Evolutionary conservation across 2,113 vertebrate species (phyloP).

Genomic region (Dipodomys ordii): DNA sequence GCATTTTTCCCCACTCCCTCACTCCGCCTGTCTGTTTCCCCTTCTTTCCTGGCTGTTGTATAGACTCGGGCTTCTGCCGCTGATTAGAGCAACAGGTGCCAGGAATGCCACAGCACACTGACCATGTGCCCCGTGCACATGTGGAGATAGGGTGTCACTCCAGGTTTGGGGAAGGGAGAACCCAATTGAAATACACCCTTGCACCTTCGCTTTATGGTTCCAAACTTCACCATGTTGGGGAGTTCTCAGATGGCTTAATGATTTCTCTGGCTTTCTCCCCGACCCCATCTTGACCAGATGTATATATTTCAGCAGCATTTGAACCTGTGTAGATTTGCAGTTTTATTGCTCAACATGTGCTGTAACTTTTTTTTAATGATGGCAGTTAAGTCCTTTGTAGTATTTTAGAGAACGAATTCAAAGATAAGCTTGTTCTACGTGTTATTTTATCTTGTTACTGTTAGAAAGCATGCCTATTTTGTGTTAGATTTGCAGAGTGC

Average conservation of each 20-base stretch:
- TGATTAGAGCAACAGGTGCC: conserved; percentile 90
- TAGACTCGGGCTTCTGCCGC: conserved; percentile 73
- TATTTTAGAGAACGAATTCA: conserved; percentile 8
- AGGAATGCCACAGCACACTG: conserved; percentile 82
- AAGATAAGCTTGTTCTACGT: neutral
- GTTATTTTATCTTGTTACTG: conserved; percentile 8
- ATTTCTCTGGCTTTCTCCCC: conserved; percentile 77
- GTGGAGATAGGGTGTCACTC: conserved; percentile 84
- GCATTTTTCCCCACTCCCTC: neutral
- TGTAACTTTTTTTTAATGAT: conserved; percentile 54
- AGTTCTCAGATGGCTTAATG: conserved; percentile 89
- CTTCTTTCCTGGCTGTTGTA: conserved; percentile 53
- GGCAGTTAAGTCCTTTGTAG: neutral
- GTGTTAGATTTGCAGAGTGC: neutral
- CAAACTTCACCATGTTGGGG: conserved; percentile 85
- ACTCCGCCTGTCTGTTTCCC: neutral
- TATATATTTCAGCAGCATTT: conserved; percentile 66
- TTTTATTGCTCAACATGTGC: conserved; percentile 54
- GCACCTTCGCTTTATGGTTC: conserved; percentile 87
- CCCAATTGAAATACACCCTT: conserved; percentile 87
- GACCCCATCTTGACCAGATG: conserved; percentile 76
- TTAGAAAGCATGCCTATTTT: neutral
- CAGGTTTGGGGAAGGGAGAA: conserved; percentile 82
- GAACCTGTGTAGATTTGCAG: neutral
- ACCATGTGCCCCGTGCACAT: conserved; percentile 78